Percentiles rank a stretch among this genome's conserved stretches.
Evolutionary conservation across 2,888 invertebrate species (phyloP).

Genomic region (Invenusta paracnida): DNA sequence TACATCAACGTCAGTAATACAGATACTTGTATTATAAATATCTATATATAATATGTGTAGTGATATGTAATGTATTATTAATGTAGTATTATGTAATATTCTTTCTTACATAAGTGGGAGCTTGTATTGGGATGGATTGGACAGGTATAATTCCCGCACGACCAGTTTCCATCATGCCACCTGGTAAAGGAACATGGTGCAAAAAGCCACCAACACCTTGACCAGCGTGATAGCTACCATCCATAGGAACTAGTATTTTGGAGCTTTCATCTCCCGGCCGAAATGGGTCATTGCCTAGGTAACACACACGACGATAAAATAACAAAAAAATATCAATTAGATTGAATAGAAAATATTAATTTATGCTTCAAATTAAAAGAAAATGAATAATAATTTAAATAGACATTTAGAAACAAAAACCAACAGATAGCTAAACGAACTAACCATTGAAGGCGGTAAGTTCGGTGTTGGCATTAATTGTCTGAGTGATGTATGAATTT

Average conservation of each 20-base stretch:
- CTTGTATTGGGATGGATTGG: background rate
- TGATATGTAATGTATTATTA: too few relatives aligned
- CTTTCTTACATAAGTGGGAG: too few relatives aligned
- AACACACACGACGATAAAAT: background rate
- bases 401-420: too few relatives aligned
- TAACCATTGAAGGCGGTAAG: background rate
- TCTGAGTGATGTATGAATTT: background rate
- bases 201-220: background rate
- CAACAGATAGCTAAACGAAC: background rate
- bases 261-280: background rate
- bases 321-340: background rate
- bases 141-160: background rate
- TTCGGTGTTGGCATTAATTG: background rate
- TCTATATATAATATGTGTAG: too few relatives aligned
- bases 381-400: too few relatives aligned
- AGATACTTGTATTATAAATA: too few relatives aligned
- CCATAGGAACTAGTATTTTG: background rate
- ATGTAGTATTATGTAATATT: too few relatives aligned
- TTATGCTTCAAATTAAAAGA: too few relatives aligned
- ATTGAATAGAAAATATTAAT: too few relatives aligned
- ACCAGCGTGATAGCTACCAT: background rate
- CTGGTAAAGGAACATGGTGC: background rate
- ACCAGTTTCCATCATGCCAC: background rate
- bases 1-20: too few relatives aligned
- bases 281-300: slow-evolving; percentile 13